Evolutionary conservation across 2,888 invertebrate genomes (phyloP).

Genomic region (Synergus gifuensis): DNA sequence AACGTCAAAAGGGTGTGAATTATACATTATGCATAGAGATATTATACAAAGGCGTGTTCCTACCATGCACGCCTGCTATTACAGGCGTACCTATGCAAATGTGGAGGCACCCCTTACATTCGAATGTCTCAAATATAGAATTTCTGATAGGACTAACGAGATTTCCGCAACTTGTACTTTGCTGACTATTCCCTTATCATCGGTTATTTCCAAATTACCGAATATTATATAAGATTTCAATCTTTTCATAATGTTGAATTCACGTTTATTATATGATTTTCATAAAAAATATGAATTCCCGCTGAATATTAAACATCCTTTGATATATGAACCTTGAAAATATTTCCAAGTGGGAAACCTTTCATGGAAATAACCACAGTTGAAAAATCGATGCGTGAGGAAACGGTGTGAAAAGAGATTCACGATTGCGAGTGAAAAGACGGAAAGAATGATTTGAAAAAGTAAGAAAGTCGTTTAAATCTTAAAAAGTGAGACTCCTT

Average conservation of each 20-base stretch:
- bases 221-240: not conserved
- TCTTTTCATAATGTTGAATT: not conserved
- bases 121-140: slow-evolving; percentile 42
- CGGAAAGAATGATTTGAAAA: slow-evolving; percentile 36
- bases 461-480: slow-evolving; percentile 35
- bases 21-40: slow-evolving; percentile 55
- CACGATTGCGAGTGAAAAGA: slow-evolving; percentile 19
- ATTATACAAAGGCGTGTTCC: slow-evolving; percentile 57
- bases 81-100: slow-evolving; percentile 57
- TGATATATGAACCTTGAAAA: no score
- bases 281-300: not conserved
- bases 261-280: not conserved
- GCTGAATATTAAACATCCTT: not conserved
- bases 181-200: not conserved
- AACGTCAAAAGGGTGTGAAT: slow-evolving; percentile 60
- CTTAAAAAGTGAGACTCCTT: slow-evolving; percentile 30
- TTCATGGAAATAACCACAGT: not conserved
- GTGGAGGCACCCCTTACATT: slow-evolving; percentile 1
- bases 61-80: slow-evolving; percentile 53
- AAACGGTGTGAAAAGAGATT: slow-evolving; percentile 22
- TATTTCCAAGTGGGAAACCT: no score
- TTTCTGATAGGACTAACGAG: slow-evolving; percentile 37
- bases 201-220: not conserved
- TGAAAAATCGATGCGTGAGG: slow-evolving; percentile 16
- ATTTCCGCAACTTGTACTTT: slow-evolving; percentile 5